Evolutionary conservation across 2,888 invertebrate genomes (phyloP), one percentile per base, ranked within the genome.

Genomic region (Polymixis lichenea): DNA sequence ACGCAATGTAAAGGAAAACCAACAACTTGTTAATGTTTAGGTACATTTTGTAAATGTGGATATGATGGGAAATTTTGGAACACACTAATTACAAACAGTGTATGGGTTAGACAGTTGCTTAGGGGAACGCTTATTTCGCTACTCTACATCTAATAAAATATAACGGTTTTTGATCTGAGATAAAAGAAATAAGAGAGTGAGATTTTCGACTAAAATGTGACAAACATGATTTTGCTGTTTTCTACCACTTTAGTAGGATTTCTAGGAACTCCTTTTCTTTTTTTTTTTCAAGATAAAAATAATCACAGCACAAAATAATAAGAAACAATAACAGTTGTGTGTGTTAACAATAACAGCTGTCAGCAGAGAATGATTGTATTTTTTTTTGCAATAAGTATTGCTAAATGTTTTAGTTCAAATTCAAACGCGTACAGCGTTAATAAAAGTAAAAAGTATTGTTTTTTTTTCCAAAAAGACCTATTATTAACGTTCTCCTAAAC

Each of bases 1-100:
- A 92, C 88, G 92, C 91, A 91, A 90, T 89, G 92, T 86, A 93
- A 92, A 90, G 89, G 88, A 93, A 94, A 86, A 87, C 66, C 80
- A 88, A 85, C 86, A 88, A 74, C 71, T 81, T 79, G 87, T 89
- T 91, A 89, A 84, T 76, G 73, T 81, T 76, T 56, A 25, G 17
- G 74, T 74, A 58, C 32, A 46, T 46, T 46, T 46, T 46, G 43
- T 46, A 46, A 46, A 46, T 46, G 43, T 46, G 43, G 43, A 46
- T 13, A 46, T 46, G 11, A 13, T 46, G 43, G 28, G 51, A 28
- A 17, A 22, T 46, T 56, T 32, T n/a, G 58, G 62, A 32, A 19
- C 81, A 86, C 80, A 80, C 82, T 77, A 80, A 80, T 78, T 78
- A 82, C 74, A 81, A 28, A 75, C 64, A 68, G 60, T 51, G 75